Evolutionary conservation across 2,888 invertebrate genomes (phyloP).

Genomic region (Trichopoda pennipes): DNA sequence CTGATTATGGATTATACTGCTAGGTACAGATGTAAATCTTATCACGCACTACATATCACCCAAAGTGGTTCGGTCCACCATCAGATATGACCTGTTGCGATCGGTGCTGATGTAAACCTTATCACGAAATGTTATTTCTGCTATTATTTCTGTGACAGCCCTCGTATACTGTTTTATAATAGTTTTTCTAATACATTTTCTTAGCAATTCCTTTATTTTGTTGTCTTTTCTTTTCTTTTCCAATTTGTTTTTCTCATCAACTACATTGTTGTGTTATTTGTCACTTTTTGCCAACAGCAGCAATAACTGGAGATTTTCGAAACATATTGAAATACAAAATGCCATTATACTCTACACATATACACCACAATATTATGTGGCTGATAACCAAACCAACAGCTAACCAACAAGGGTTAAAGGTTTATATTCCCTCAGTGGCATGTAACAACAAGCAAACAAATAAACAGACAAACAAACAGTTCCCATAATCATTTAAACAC

Average conservation of each 20-base stretch:
- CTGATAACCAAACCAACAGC: constrained; percentile 12
- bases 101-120: too few species aligned
- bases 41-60: too few species aligned
- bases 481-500: constrained; percentile 5
- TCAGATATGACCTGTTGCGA: too few species aligned
- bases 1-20: too few species aligned
- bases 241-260: constrained; percentile 28
- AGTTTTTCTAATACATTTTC: constrained; percentile 1
- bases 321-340: constrained; percentile 57
- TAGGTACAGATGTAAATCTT: too few species aligned
- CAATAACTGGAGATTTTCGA: constrained; percentile 45
- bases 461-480: constrained; percentile 19
- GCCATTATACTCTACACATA: too few species aligned
- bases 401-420: constrained; percentile 52
- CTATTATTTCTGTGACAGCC: neutral
- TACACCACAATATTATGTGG: constrained; percentile 2
- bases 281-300: constrained; percentile 46
- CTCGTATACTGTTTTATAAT: constrained; percentile 2
- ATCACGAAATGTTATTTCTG: too few species aligned
- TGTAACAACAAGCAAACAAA: constrained; percentile 37
- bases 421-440: constrained; percentile 59
- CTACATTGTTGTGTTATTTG: constrained; percentile 59
- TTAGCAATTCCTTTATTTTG: constrained; percentile 48
- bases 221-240: constrained; percentile 35
- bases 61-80: too few species aligned